Percentiles rank a stretch among this genome's conserved stretches.
These are phyloP conservation scores for Otis tarda DNA, from an alignment of 2,113 vertebrate species.

Conservation along the genomic window DNA sequence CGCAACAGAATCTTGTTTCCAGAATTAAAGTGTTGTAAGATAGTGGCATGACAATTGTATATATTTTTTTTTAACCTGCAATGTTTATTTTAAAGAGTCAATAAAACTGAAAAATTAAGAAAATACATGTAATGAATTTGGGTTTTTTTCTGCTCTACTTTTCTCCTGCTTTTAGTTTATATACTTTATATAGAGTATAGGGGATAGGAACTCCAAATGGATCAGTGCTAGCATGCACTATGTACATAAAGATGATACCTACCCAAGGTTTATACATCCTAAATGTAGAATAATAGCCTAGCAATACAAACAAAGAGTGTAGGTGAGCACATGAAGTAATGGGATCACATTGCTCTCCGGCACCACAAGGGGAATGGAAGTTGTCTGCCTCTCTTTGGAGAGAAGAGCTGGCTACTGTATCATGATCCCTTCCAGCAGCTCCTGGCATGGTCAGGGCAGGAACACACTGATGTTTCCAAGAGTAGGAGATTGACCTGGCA, in stretches of 20 bases:
- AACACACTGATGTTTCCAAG: neutral
- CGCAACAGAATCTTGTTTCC: neutral
- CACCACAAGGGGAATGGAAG: neutral
- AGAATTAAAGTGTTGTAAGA: neutral
- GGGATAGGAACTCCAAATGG: neutral
- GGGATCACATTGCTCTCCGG: neutral
- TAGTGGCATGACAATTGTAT: neutral
- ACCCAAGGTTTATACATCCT: rapidly evolving
- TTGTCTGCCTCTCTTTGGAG: neutral
- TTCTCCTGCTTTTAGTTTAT: neutral
- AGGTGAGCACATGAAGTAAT: neutral
- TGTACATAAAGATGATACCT: neutral
- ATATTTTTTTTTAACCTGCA: neutral
- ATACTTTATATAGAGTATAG: neutral
- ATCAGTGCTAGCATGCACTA: neutral
- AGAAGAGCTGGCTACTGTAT: neutral
- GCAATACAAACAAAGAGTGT: neutral
- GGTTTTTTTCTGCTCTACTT: neutral
- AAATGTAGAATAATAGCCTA: neutral
- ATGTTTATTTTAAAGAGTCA: neutral
- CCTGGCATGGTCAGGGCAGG: neutral
- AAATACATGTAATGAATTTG: neutral
- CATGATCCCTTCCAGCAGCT: neutral
- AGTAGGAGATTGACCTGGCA: neutral
- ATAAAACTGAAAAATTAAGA: neutral